phyloP scores from a whole-genome alignment of 1,140 invertebrate species.

The Drosophila nannoptera region DNA sequence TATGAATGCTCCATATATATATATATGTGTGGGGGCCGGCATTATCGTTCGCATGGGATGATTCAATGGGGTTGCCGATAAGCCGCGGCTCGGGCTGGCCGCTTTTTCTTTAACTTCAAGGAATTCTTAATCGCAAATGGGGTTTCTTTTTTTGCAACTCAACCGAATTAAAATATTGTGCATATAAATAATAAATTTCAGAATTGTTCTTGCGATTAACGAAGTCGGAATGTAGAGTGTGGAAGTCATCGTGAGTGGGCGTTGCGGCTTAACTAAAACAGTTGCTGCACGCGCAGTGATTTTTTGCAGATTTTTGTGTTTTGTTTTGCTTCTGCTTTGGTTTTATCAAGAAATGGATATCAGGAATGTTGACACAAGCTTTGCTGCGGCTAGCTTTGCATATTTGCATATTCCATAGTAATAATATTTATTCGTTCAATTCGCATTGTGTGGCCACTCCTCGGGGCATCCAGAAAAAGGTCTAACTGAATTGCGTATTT shows the following conservation, averaged over 20 bases:
- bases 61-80: constrained; percentile 12
- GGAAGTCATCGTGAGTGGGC: neutral
- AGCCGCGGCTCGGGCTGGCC: neutral
- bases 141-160: constrained; percentile 8
- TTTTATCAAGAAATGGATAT: neutral
- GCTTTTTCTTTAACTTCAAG: neutral
- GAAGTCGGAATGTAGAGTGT: too few relatives aligned
- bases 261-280: neutral
- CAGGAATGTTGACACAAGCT: neutral
- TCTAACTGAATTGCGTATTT: neutral
- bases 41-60: neutral
- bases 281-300: neutral
- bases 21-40: neutral
- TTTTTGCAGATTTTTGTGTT: neutral
- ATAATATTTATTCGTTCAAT: neutral
- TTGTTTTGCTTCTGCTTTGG: neutral
- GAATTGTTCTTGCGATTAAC: too few relatives aligned
- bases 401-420: neutral
- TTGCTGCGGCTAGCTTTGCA: constrained; percentile 5
- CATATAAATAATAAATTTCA: neutral
- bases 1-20: neutral
- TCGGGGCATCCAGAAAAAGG: neutral
- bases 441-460: neutral
- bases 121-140: constrained; percentile 7
- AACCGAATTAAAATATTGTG: neutral